Base-by-base conservation (phyloP, 2,113 vertebrate species). In the Lepus timidus region DNA sequence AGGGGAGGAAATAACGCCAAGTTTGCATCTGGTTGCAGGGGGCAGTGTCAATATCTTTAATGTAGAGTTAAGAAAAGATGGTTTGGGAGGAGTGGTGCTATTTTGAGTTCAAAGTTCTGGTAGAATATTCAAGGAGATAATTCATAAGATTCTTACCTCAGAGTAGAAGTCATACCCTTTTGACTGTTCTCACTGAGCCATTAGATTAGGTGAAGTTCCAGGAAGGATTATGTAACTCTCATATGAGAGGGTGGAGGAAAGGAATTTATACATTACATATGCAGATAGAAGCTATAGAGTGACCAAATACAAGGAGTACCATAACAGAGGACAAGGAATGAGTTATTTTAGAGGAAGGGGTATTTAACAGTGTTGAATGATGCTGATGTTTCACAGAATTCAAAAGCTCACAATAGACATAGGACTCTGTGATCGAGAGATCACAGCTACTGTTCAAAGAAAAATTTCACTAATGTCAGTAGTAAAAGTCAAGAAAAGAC, bases 11-110 rank as follows among this genome's bases (percentile, higher is more conserved):
- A 14, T 22, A 29, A 65, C 10, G 68, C 19, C 19, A 74, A 44
- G 80, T 89, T 81, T 75, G n/a, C 65, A 86, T 86, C 65, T 96
- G 52, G 78, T 74, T 82, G 25, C 61, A 31, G 49, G 27, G 44
- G 79, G 71, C 27, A 84, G 62, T 31, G 6, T 39, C 31, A 62
- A 0, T 64, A 68, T 39, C 16, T 89, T 91, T 62, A 70, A 12
- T 27, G 52, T 3, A 62, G 20, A 85, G 55, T 80, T 83, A 39
- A 62, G 27, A 86, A 79, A 31, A 27, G 23, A 10, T 84, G 12
- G 22, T 80, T 82, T 89, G 10, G n/a, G 10, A 51, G 14, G 4
- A 44, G 3, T 11, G 13, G 11, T 22, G 11, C 13, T 80, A 20
- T 85, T 84, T 73, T 39, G 31, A 16, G 14, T 65, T 90, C 27